Evolutionary conservation across 2,888 invertebrate genomes (phyloP), one percentile per base, ranked within the genome.

Genomic region (Caenorhabditis sp.): DNA sequence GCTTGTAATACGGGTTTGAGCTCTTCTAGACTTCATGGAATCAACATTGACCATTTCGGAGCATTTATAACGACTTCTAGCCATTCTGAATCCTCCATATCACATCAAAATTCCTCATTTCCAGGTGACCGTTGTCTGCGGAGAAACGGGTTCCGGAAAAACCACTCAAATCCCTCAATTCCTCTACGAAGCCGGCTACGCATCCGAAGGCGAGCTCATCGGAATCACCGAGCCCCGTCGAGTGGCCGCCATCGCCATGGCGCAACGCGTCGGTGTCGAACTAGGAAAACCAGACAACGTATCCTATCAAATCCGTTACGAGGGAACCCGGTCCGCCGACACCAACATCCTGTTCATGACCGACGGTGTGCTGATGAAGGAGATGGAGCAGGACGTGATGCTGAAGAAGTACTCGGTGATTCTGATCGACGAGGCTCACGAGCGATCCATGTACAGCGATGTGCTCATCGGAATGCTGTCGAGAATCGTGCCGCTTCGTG

Each of bases 81-180:
- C n/a, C n/a, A n/a, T n/a, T n/a, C n/a, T n/a, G n/a, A n/a, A n/a
- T n/a, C n/a, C n/a, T n/a, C n/a, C n/a, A n/a, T n/a, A n/a, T n/a
- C n/a, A n/a, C 31, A 31, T 31, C 4, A 31, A 31, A 31, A 31
- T 47, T 47, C 7, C 47, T 5, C 1, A 19, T n/a, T 54, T 68
- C 93, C 83, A 90, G 66, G 95, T 97, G 80, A 94, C 96, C 1
- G 95, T 97, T 89, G 89, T 94, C 22, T 94, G 93, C 90, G 98
- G 98, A 76, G 97, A 97, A 94, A 98, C 98, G 28, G 97, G 97
- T 0, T 96, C 96, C 87, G 98, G 98, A 16, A 99, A 99, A 94
- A 99, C 99, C 0, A 99, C 99, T 0, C 99, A 99, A 93, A 95
- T 99, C 12, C 99, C 99, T 0, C 99, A 99, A 93, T 99, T 99